Base-by-base conservation (phyloP, 1,140 invertebrate species). In the Gryllus bimaculatus region DNA sequence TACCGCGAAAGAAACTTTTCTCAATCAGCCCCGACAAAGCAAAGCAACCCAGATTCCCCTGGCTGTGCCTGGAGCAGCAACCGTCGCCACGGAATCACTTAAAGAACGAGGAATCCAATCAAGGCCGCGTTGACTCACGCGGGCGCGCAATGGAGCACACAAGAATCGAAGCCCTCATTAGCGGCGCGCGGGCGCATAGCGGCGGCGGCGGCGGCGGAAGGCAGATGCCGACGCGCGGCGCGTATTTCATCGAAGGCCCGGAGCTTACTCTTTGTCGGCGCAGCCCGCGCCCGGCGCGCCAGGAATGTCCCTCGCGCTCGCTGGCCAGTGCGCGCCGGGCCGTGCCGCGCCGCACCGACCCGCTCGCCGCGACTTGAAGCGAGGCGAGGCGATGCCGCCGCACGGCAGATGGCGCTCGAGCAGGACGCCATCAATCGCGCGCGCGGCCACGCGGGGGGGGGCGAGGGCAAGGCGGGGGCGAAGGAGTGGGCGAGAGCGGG, bases 241-340 rank as follows among this genome's bases (percentile, higher is more conserved):
- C 54, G 54, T 66, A 66, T 66, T 66, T 66, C 54, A 66, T 66
- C 54, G 54, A 18, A 66, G 18, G 2, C 10, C 26, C 54, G 18
- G 54, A 66, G 54, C 54, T 66, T 66, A 66, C 54, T 66, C 54
- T 66, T 66, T 66, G 54, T 66, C 54, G 54, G 54, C 54, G 54
- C 10, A 66, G 54, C 54, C 10, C 54, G 54, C 54, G 54, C 10
- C 54, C 54, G 54, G 54, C 54, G 54, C 54, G 54, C 54, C 10
- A 13, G 54, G 54, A 66, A 66, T 66, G 26, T 39, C 26, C 26
- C 26, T 39, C 5, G 54, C 54, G 54, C 54, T 66, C 54, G 54
- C 10, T 66, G 54, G 2, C 10, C 10, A 66, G 7, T 39, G 26
- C 26, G 0, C 54, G 8, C 49, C 49, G 49, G 49, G 8, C 8